Conservation (phyloP, 1,140 invertebrate genomes). For the Bombus impatiens region DNA sequence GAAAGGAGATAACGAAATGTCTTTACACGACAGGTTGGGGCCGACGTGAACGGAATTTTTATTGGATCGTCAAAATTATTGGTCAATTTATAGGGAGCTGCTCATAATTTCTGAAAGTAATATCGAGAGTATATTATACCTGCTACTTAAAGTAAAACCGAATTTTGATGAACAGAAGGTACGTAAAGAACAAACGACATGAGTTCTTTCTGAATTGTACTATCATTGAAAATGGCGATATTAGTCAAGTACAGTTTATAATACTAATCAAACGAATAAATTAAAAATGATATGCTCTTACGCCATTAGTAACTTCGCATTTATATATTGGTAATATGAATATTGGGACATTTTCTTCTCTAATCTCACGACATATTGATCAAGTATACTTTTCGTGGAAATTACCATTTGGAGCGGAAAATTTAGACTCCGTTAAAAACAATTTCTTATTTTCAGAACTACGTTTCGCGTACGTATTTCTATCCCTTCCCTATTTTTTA, state of each 20-base stretch:
- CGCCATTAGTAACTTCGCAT: too few relatives aligned
- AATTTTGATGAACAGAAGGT: not conserved
- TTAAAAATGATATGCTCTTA: too few relatives aligned
- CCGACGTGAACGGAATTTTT: conserved; percentile 23
- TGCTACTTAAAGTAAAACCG: conserved; percentile 18
- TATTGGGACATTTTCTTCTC: too few relatives aligned
- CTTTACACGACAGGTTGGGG: not conserved
- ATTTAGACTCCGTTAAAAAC: too few relatives aligned
- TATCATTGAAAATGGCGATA: not conserved
- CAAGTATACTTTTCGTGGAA: too few relatives aligned
- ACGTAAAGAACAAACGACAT: not conserved
- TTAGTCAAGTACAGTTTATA: not conserved
- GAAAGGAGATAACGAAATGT: conserved; percentile 7
- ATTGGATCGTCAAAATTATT: conserved; percentile 22
- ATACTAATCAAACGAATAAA: not conserved
- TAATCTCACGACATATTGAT: too few relatives aligned
- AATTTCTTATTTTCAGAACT: not conserved
- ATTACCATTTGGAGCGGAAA: not conserved
- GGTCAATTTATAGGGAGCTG: conserved; percentile 1
- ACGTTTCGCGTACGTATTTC: too few relatives aligned
- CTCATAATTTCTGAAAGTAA: conserved; percentile 15
- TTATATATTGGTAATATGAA: too few relatives aligned
- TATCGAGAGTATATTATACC: conserved; percentile 20
- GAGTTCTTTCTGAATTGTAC: not conserved
- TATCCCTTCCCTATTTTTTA: too few relatives aligned